phyloP scores from a whole-genome alignment of 2,888 invertebrate species.

The Diaphora mendica region DNA sequence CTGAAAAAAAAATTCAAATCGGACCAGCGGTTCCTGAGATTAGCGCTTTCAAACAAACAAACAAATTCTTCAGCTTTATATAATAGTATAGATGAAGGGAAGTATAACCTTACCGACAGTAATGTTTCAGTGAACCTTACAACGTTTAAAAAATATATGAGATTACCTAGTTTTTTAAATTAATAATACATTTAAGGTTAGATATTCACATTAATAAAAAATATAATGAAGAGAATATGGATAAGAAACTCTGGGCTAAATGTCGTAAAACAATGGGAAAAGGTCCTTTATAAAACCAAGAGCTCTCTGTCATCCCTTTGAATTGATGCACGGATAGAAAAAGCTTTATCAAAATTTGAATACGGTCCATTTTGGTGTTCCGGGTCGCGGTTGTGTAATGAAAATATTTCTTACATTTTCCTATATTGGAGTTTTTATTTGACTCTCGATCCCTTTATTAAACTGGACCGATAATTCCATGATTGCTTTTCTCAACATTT shows the following conservation, averaged over 20 bases:
- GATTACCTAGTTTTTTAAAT: slow-evolving; percentile 1
- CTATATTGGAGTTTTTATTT: slow-evolving; percentile 57
- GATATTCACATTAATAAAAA: slow-evolving; percentile 53
- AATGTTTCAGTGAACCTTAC: too few species aligned
- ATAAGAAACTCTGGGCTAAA: slow-evolving; percentile 59
- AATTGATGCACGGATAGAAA: slow-evolving; percentile 66
- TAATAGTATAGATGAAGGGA: too few species aligned
- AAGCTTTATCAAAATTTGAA: slow-evolving; percentile 68
- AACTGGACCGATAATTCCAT: slow-evolving; percentile 46
- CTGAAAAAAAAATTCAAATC: too few species aligned
- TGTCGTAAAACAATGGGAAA: slow-evolving; percentile 63
- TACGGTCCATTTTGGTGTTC: slow-evolving; percentile 63
- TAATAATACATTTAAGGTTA: slow-evolving; percentile 34
- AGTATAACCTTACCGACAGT: too few species aligned
- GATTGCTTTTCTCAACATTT: slow-evolving; percentile 42
- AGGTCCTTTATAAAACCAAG: slow-evolving; percentile 58
- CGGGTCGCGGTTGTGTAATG: slow-evolving; percentile 56
- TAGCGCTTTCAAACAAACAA: too few species aligned
- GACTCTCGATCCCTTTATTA: slow-evolving; percentile 48
- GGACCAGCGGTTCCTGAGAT: too few species aligned
- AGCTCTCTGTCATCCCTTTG: slow-evolving; percentile 58
- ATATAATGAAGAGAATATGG: slow-evolving; percentile 44
- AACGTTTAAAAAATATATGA: neutral
- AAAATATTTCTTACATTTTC: slow-evolving; percentile 63
- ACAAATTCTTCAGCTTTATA: too few species aligned